These are phyloP conservation scores for Spea hammondii DNA, from an alignment of 2,797 vertebrate species.

Conservation along the genomic window DNA sequence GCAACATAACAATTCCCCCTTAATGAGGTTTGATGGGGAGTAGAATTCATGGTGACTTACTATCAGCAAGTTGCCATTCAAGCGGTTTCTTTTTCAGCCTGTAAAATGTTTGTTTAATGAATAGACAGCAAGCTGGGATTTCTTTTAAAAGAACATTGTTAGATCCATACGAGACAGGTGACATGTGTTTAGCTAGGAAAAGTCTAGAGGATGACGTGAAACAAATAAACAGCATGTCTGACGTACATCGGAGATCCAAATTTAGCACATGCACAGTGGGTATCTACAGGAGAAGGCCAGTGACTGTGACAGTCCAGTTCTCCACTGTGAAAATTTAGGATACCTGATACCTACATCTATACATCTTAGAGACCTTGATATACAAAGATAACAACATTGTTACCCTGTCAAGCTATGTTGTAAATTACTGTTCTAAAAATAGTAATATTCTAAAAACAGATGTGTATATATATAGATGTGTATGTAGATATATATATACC, in stretches of 20 bases:
- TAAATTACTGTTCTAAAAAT: not conserved
- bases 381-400: not conserved
- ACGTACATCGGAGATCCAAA: not conserved
- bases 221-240: constrained; percentile 30
- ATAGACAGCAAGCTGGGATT: constrained; percentile 35
- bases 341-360: not conserved
- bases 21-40: constrained; percentile 49
- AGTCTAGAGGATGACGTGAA: constrained; percentile 27
- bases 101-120: constrained; percentile 43
- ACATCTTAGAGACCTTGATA: not conserved
- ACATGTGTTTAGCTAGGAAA: constrained; percentile 44
- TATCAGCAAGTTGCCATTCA: constrained; percentile 51
- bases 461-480: no score
- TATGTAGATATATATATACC: no score
- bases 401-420: not conserved
- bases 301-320: not conserved
- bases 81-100: constrained; percentile 42
- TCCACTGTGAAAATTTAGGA: not conserved
- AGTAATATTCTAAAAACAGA: not conserved
- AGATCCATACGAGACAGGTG: constrained; percentile 29
- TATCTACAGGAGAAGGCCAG: not conserved
- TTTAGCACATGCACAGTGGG: constrained; percentile 11
- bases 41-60: constrained; percentile 46
- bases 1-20: constrained; percentile 41
- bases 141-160: constrained; percentile 35